A percentile compares a stretch with the other conserved stretches of the same genome.
Evolutionary conservation across 2,888 invertebrate genomes (phyloP).

Genomic region (Cryptus viduatorius): DNA sequence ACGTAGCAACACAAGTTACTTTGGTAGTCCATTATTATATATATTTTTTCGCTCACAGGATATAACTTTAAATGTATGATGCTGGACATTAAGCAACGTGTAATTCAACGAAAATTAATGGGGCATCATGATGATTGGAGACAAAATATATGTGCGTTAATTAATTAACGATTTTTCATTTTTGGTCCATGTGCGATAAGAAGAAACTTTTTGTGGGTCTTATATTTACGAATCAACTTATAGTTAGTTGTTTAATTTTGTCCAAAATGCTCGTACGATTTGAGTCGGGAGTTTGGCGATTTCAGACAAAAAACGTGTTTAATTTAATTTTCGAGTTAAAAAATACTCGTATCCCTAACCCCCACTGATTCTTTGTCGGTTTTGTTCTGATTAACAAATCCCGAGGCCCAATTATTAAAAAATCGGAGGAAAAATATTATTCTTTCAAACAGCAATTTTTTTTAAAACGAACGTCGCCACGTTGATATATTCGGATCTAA

Average conservation of each 20-base stretch:
- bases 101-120: background rate
- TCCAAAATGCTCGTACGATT: background rate
- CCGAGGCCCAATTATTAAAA: too few relatives aligned
- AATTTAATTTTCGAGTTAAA: too few relatives aligned
- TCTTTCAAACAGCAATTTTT: too few relatives aligned
- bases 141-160: background rate
- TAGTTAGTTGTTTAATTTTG: background rate
- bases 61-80: background rate
- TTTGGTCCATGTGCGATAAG: background rate
- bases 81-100: background rate
- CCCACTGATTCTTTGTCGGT: too few relatives aligned
- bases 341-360: too few relatives aligned
- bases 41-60: constrained; percentile 3
- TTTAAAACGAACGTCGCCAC: too few relatives aligned
- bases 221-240: background rate
- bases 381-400: too few relatives aligned
- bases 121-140: background rate
- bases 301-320: too few relatives aligned
- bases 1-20: constrained; percentile 10
- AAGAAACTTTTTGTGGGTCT: background rate
- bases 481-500: too few relatives aligned
- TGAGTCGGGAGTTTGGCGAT: too few relatives aligned
- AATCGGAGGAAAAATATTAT: too few relatives aligned
- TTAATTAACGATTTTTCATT: background rate
- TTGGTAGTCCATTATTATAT: background rate